Conservation (phyloP, 2,888 invertebrate species). For the Sceliomorpha sp. region DNA sequence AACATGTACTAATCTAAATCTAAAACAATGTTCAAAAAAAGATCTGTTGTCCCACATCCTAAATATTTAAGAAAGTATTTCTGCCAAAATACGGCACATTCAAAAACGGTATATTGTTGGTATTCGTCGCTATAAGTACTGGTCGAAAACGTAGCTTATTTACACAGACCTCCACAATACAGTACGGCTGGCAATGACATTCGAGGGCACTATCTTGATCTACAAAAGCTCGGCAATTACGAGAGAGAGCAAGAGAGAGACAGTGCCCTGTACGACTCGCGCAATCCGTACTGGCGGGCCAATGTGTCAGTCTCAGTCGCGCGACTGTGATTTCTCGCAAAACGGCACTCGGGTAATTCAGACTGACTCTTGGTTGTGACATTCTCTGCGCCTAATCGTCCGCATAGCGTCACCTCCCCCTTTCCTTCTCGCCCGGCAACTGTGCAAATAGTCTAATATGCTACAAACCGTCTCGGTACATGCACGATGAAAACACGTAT, state of each 20-base stretch:
- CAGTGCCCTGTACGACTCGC: conserved; percentile 19
- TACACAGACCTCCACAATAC: conserved; percentile 30
- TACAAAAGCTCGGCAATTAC: conserved; percentile 47
- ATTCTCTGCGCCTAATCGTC: conserved; percentile 16
- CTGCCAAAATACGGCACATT: too few species aligned
- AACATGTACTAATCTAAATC: too few species aligned
- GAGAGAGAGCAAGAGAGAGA: conserved; percentile 24
- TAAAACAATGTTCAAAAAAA: too few species aligned
- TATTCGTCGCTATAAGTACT: too few species aligned
- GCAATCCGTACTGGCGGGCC: conserved; percentile 24
- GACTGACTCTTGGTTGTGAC: conserved; percentile 24
- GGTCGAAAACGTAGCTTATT: conserved; percentile 28
- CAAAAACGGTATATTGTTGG: too few species aligned
- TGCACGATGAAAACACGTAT: not conserved
- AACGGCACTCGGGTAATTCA: conserved; percentile 35
- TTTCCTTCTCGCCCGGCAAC: too few species aligned
- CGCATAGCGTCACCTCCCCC: not conserved
- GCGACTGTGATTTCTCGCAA: conserved; percentile 37
- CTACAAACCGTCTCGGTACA: conserved; percentile 3
- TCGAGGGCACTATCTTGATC: conserved; percentile 44
- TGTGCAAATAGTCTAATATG: conserved; percentile 6
- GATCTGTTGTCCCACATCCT: too few species aligned
- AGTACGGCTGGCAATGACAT: conserved; percentile 36
- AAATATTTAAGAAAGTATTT: too few species aligned
- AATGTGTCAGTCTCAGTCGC: conserved; percentile 38